Evolutionary conservation across 2,797 vertebrate genomes (phyloP), one percentile per base, ranked within the genome.

Genomic region (Molossus molossus): DNA sequence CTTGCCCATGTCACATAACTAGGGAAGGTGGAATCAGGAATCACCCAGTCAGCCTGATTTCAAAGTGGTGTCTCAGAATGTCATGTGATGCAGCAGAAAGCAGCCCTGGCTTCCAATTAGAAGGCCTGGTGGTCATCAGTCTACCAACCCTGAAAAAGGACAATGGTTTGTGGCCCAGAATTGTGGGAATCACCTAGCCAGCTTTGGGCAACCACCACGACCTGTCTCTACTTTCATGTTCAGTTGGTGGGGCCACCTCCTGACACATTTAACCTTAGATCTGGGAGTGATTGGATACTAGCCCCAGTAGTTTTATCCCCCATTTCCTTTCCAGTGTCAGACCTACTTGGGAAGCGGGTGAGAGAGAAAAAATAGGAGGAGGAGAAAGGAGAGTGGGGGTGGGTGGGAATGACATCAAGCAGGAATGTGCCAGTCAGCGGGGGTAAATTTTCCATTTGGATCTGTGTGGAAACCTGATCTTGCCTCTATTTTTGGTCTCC

Each of bases 391-490:
- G 57, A 67, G 92, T 79, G 62, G 82, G 97, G 98, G 97, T 97
- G 97, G 96, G 97, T 96, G 94, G 97, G 94, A 95, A 96, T 96
- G 97, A 98, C 98, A 98, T 98, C 98, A 98, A 95, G 98, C 97
- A 98, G 97, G 98, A 98, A 98, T 98, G 98, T 97, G 97, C 97
- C 98, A 98, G 97, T 98, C 98, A 98, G 98, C 95, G 96, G 97
- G 97, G 98, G 97, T 98, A 85, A 97, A 98, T 97, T 98, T 98
- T 98, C 98, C 98, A 98, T 97, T 97, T 98, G 98, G 98, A 98
- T 98, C 98, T 98, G 94, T 97, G 92, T 98, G 97, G 98, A 98
- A 98, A 98, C 97, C 94, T 97, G 98, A 98, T 97, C 97, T 91
- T 89, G 96, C 93, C 98, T 97, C 91, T 97, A 98, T 98, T 98